Conservation (phyloP, 2,888 invertebrate species). For the Eretmocerus hayati region DNA sequence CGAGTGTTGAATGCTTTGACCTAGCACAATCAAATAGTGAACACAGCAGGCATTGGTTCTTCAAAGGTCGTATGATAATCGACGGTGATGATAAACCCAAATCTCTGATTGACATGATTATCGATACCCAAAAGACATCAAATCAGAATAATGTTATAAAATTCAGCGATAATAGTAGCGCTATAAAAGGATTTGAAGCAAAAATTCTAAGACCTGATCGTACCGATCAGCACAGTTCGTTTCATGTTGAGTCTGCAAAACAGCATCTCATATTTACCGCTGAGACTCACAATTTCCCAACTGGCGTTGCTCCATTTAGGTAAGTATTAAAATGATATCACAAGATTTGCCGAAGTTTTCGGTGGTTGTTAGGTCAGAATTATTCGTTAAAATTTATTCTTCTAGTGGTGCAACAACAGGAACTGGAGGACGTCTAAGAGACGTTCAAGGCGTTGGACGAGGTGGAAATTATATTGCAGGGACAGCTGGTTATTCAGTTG, state of each 20-base stretch:
- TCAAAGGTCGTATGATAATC: slow-evolving; percentile 76
- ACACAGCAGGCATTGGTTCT: slow-evolving; percentile 98
- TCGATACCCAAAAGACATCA: slow-evolving; percentile 75
- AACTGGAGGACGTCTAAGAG: slow-evolving; percentile 90
- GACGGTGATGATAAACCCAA: slow-evolving; percentile 72
- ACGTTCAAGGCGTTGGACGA: slow-evolving; percentile 90
- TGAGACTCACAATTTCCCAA: slow-evolving; percentile 98
- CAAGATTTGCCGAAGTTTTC: neutral
- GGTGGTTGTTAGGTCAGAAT: neutral
- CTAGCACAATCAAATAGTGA: slow-evolving; percentile 97
- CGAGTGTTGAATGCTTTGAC: slow-evolving; percentile 96
- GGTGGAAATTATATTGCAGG: slow-evolving; percentile 93
- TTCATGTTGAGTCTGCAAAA: slow-evolving; percentile 51
- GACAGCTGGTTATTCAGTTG: slow-evolving; percentile 94
- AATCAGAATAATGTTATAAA: slow-evolving; percentile 94
- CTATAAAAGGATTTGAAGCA: slow-evolving; percentile 76
- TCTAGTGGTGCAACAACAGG: slow-evolving; percentile 97
- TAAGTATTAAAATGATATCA: slow-evolving; percentile 25
- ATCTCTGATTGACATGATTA: slow-evolving; percentile 88
- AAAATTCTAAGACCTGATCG: slow-evolving; percentile 61
- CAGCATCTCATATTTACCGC: slow-evolving; percentile 95
- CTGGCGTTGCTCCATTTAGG: slow-evolving; percentile 90
- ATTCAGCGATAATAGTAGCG: slow-evolving; percentile 96
- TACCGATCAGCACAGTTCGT: slow-evolving; percentile 59
- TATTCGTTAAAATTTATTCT: neutral